Conservation (phyloP, 2,888 invertebrate species). For the Itoplectis maculator region DNA sequence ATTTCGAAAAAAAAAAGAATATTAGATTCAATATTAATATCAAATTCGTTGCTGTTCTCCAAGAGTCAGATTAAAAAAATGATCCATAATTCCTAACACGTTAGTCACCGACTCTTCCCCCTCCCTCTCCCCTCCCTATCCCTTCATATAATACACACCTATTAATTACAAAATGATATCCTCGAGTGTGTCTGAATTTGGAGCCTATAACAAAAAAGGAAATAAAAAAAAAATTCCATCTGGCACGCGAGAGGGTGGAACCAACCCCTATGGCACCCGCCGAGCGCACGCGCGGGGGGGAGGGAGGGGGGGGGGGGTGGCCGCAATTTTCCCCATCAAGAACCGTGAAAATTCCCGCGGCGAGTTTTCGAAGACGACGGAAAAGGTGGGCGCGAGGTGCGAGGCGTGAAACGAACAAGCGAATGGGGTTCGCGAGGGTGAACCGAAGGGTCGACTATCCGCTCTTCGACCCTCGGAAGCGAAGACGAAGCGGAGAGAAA, state of each 20-base stretch:
- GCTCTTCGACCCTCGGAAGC: not conserved
- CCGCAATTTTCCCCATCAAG: conserved; percentile 67
- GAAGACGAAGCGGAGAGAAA: conserved; percentile 57
- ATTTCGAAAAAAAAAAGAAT: too few relatives aligned
- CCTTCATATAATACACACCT: conserved; percentile 35
- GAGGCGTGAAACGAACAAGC: conserved; percentile 19
- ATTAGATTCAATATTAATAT: not conserved
- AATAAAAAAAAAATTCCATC: conserved; percentile 67
- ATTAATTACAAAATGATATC: conserved; percentile 52
- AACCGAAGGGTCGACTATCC: too few relatives aligned
- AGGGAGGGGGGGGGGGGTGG: too few relatives aligned
- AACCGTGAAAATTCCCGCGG: conserved; percentile 59
- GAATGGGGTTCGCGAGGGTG: conserved; percentile 14
- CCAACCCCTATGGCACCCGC: conserved; percentile 33
- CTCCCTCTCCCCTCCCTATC: too few relatives aligned
- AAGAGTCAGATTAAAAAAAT: not conserved
- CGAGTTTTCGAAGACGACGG: conserved; percentile 45
- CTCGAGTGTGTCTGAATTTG: conserved; percentile 31
- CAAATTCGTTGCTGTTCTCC: not conserved
- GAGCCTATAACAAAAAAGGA: not conserved
- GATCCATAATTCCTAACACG: conserved; percentile 64
- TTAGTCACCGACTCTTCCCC: conserved; percentile 31
- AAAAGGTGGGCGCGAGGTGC: conserved; percentile 12
- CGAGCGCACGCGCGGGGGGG: too few relatives aligned
- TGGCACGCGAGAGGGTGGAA: conserved; percentile 65